phyloP scores from a whole-genome alignment of 2,888 invertebrate genomes.

The Prosapia bicincta region DNA sequence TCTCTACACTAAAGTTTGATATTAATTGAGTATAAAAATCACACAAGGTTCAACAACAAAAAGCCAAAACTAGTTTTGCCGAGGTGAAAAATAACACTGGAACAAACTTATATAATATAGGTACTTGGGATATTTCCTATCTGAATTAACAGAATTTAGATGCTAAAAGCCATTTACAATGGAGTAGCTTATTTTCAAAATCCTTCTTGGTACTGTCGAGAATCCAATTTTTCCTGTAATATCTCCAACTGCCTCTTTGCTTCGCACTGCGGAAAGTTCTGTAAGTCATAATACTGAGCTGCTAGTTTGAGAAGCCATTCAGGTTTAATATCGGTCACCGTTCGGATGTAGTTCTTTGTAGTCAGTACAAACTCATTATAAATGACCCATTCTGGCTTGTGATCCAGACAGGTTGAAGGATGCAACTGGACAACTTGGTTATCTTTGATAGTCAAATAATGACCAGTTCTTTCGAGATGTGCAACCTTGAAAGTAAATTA shows the following conservation, averaged over 20 bases:
- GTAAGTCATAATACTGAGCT: constrained; percentile 97
- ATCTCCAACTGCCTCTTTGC: constrained; percentile 90
- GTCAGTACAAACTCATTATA: constrained; percentile 99
- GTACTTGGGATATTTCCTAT: neutral
- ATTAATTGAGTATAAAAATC: neutral
- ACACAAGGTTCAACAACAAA: neutral
- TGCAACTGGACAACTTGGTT: constrained; percentile 99
- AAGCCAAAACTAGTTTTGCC: neutral
- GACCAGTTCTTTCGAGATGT: constrained; percentile 95
- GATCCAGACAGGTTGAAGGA: constrained; percentile 97
- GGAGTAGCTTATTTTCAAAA: constrained; percentile 55
- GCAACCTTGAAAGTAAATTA: constrained; percentile 88
- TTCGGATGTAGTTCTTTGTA: constrained; percentile 98
- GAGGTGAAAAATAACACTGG: neutral
- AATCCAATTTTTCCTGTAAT: constrained; percentile 80
- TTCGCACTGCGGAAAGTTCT: constrained; percentile 97
- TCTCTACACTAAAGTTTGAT: neutral
- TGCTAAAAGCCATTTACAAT: neutral
- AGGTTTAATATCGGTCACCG: constrained; percentile 97
- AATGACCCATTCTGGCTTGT: constrained; percentile 99
- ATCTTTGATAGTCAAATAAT: constrained; percentile 98
- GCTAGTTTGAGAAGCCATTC: constrained; percentile 94
- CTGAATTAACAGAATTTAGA: neutral
- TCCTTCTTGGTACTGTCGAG: constrained; percentile 84
- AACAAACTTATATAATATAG: neutral